Conservation (phyloP, 1,140 invertebrate species). For the Drosophila kanapiae region DNA sequence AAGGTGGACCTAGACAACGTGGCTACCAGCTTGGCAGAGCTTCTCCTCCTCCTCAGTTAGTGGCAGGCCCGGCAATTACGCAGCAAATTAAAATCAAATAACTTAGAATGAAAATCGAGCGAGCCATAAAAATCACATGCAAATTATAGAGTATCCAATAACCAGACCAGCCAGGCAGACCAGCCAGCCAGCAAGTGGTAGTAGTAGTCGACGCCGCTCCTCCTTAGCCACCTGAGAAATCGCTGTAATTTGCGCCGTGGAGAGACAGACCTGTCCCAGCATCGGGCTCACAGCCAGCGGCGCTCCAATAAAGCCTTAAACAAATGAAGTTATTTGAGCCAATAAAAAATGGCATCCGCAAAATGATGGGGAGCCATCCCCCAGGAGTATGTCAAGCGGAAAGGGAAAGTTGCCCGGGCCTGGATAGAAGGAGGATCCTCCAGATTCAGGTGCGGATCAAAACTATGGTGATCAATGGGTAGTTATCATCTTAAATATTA, state of each 20-base stretch:
- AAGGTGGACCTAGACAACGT: constrained; percentile 33
- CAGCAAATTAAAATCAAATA: constrained; percentile 85
- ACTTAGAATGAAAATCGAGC: constrained; percentile 76
- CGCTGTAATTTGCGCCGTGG: constrained; percentile 71
- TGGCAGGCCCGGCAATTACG: constrained; percentile 69
- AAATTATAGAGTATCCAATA: constrained; percentile 77
- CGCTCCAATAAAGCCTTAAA: constrained; percentile 76
- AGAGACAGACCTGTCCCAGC: constrained; percentile 39
- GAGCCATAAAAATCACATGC: constrained; percentile 83
- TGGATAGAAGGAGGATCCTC: constrained; percentile 5
- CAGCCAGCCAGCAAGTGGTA: constrained; percentile 18
- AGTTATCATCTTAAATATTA: not conserved
- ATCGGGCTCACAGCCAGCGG: constrained; percentile 41
- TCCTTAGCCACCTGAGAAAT: constrained; percentile 60
- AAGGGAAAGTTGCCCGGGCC: constrained; percentile 62
- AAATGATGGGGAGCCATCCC: constrained; percentile 48
- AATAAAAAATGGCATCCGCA: constrained; percentile 68
- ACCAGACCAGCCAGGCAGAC: constrained; percentile 26
- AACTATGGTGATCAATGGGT: not conserved
- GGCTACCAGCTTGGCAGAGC: constrained; percentile 41
- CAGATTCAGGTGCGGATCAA: constrained; percentile 15
- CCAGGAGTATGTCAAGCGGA: constrained; percentile 54
- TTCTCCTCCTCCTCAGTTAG: constrained; percentile 33
- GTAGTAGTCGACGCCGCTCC: constrained; percentile 9
- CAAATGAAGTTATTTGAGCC: constrained; percentile 81